These are phyloP conservation scores for Rhagonycha lutea DNA, from an alignment of 2,888 invertebrate genomes.

Conservation along the genomic window DNA sequence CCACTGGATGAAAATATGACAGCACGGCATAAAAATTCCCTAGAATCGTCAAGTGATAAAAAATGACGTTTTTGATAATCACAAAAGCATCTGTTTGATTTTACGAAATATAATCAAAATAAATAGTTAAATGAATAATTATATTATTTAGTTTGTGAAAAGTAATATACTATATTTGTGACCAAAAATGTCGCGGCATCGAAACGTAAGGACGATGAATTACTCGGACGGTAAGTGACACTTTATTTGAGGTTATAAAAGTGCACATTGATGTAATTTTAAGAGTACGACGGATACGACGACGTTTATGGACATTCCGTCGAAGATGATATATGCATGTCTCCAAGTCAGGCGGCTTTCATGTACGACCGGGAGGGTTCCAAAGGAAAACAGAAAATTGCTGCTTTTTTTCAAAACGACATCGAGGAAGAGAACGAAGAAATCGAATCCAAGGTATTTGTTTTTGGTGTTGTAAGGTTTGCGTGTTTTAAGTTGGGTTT, in stretches of 20 bases:
- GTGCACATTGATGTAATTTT: neutral
- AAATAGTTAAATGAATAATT: neutral
- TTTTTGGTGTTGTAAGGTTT: neutral
- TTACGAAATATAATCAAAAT: neutral
- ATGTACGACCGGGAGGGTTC: slow-evolving; percentile 75
- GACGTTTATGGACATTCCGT: slow-evolving; percentile 93
- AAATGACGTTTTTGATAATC: neutral
- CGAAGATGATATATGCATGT: slow-evolving; percentile 90
- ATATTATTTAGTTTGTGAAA: neutral
- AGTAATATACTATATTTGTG: neutral
- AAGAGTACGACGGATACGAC: slow-evolving; percentile 88
- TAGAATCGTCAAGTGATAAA: neutral
- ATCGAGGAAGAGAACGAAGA: slow-evolving; percentile 70
- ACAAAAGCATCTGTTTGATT: neutral
- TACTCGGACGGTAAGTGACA: slow-evolving; percentile 72
- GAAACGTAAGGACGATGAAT: slow-evolving; percentile 82
- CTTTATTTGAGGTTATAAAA: neutral
- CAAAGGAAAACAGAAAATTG: slow-evolving; percentile 69
- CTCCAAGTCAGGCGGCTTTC: slow-evolving; percentile 85
- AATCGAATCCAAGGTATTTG: slow-evolving; percentile 56
- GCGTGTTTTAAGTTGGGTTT: slow-evolving; percentile 2
- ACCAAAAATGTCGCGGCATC: slow-evolving; percentile 79
- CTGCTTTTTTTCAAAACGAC: slow-evolving; percentile 69
- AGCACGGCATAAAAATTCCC: neutral
- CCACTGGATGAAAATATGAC: too few relatives aligned